These are phyloP conservation scores for Drosophila glabriapex DNA, from an alignment of 2,888 invertebrate genomes.

Conservation along the genomic window DNA sequence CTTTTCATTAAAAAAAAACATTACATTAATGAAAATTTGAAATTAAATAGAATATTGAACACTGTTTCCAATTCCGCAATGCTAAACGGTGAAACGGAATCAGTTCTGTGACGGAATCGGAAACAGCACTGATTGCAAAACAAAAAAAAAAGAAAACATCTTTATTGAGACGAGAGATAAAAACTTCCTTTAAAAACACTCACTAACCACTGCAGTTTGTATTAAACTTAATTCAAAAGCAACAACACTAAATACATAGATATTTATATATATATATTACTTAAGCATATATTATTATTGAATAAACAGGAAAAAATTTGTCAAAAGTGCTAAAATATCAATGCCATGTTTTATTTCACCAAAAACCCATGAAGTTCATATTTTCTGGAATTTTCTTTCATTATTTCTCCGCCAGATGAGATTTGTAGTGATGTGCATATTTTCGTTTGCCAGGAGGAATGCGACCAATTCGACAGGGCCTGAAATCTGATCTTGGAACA, in stretches of 20 bases:
- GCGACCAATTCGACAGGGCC: neutral
- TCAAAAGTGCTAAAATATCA: constrained; percentile 67
- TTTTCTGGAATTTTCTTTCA: neutral
- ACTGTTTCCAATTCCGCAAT: constrained; percentile 28
- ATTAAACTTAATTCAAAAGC: constrained; percentile 34
- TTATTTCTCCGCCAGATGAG: neutral
- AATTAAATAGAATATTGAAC: constrained; percentile 5
- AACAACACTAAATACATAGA: constrained; percentile 52
- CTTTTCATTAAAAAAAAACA: constrained; percentile 4
- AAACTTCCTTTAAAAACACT: constrained; percentile 38
- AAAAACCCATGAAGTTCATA: neutral
- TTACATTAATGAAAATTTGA: neutral
- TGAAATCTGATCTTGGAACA: neutral
- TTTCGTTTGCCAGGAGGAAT: neutral
- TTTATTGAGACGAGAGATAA: constrained; percentile 23
- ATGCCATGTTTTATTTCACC: constrained; percentile 12
- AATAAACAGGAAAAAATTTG: constrained; percentile 54
- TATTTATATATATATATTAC: constrained; percentile 30
- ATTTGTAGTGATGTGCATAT: neutral
- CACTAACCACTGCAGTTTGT: constrained; percentile 46
- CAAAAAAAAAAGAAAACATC: constrained; percentile 9
- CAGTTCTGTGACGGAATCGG: constrained; percentile 9
- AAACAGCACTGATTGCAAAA: constrained; percentile 3
- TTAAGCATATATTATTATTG: constrained; percentile 49
- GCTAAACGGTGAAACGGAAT: constrained; percentile 6